These are phyloP conservation scores for Nettapus auritus DNA, from an alignment of 2,113 vertebrate genomes.

Conservation along the genomic window DNA sequence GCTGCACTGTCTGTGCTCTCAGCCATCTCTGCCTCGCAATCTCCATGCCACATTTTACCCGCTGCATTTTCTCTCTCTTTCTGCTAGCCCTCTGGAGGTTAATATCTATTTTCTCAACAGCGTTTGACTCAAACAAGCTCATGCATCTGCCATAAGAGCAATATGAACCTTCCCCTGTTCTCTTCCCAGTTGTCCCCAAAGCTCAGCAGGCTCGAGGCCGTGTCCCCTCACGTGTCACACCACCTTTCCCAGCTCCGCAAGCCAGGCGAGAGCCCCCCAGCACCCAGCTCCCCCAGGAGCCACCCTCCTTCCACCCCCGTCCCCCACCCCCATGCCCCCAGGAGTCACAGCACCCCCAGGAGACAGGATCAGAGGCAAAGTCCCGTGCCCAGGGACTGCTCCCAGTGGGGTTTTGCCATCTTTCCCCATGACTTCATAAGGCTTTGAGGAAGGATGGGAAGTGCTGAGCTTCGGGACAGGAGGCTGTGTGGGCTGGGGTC, in stretches of 20 bases:
- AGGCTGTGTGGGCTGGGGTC: neutral
- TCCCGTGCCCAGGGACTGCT: neutral
- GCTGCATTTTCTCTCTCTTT: neutral
- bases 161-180: neutral
- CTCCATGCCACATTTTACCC: neutral
- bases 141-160: neutral
- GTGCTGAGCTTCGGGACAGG: neutral
- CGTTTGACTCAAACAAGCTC: constrained; percentile 2
- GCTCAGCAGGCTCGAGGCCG: rapidly evolving
- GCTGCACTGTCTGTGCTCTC: neutral
- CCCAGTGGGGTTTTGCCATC: neutral
- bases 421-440: neutral
- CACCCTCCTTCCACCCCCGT: neutral
- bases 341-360: neutral
- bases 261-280: neutral
- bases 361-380: neutral
- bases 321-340: neutral
- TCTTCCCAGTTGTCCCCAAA: neutral
- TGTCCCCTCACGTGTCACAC: neutral
- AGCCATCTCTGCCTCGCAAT: neutral
- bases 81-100: neutral
- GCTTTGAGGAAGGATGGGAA: neutral
- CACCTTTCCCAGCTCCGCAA: neutral
- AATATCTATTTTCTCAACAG: constrained; percentile 24
- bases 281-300: neutral